Base-by-base conservation (phyloP, 92 coral and sea anemone genomes). In the Heteractis magnifica region DNA sequence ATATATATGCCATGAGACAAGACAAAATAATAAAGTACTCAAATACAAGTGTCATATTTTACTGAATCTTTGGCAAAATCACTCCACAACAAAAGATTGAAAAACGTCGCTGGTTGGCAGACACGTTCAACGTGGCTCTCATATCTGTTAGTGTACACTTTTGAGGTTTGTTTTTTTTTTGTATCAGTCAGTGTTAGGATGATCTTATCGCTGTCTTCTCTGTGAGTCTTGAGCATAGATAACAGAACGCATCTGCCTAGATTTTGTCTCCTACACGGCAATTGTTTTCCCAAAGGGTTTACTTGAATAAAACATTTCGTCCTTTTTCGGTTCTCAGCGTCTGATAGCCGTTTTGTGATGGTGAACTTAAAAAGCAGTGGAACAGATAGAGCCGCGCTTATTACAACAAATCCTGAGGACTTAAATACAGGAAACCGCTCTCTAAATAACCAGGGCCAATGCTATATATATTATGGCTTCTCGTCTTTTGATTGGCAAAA, bases 1-100 rank as follows among this genome's bases (percentile, higher is more conserved):
- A 6, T 62, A 26, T 21, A 68, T 4, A 23, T 20, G 10, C 44
- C 73, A 62, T 10, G 7, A 68, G 49, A 68, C 73, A 68, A 20
- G 73, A 68, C 73, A 68, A 68, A 68, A 68, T 68, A 68, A 68
- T 68, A 68, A 68, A 68, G 4, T 48, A n/a, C 73, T 68, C 73
- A 68, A 23, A 68, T 26, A 68, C 49, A 62, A 62, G 73, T 23
- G 73, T 26, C 10, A 68, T 9, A 68, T 20, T 26, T 20, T 20
- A n/a, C 49, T 20, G 73, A 20, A 23, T 68, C 44, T 20, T 68
- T 68, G 73, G 49, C 44, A 68, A 68, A 68, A 0, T 62, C 23
- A 18, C 13, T 5, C 49, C 49, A 23, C 20, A 20, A 68, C 49
- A 23, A 8, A 8, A 8, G 4, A 10, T 68, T 68, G 6, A 20